These are phyloP conservation scores for Lagodon rhomboides DNA, from an alignment of 2,797 vertebrate genomes.

Conservation along the genomic window DNA sequence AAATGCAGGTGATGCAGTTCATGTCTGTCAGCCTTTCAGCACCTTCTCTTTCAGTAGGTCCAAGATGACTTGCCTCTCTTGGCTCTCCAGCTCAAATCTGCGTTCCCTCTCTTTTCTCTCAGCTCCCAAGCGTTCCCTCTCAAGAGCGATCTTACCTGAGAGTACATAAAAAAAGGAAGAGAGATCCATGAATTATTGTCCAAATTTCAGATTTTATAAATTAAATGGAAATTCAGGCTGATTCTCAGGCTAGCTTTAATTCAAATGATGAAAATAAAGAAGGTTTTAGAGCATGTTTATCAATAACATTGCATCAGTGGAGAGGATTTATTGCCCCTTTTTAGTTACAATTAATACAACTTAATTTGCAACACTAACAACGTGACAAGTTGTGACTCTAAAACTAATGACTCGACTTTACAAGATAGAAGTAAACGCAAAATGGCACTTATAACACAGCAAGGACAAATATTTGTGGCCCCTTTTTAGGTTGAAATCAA, in stretches of 20 bases:
- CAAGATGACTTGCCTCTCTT: constrained; percentile 87
- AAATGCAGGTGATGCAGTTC: constrained; percentile 15
- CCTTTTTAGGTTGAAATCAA: not conserved
- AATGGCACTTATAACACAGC: not conserved
- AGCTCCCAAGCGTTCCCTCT: constrained; percentile 83
- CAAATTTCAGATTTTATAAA: not conserved
- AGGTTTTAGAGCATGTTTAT: not conserved
- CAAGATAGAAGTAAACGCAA: not conserved
- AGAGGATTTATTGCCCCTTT: not conserved
- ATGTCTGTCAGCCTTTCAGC: constrained; percentile 75
- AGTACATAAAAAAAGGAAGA: not conserved
- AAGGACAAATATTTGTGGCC: not conserved
- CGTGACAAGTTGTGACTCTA: not conserved
- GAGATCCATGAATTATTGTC: too few species aligned
- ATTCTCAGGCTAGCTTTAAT: not conserved
- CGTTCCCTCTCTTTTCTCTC: constrained; percentile 85
- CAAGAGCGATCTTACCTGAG: constrained; percentile 83
- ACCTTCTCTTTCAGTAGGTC: constrained; percentile 87
- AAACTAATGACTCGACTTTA: not conserved
- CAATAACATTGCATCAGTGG: not conserved
- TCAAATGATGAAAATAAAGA: not conserved
- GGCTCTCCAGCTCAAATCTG: constrained; percentile 87
- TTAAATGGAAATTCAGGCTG: not conserved
- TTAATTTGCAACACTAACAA: not conserved
- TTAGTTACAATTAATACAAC: not conserved